phyloP scores from a whole-genome alignment of 1,140 invertebrate species.

The Neoseiulus cucumeris region DNA sequence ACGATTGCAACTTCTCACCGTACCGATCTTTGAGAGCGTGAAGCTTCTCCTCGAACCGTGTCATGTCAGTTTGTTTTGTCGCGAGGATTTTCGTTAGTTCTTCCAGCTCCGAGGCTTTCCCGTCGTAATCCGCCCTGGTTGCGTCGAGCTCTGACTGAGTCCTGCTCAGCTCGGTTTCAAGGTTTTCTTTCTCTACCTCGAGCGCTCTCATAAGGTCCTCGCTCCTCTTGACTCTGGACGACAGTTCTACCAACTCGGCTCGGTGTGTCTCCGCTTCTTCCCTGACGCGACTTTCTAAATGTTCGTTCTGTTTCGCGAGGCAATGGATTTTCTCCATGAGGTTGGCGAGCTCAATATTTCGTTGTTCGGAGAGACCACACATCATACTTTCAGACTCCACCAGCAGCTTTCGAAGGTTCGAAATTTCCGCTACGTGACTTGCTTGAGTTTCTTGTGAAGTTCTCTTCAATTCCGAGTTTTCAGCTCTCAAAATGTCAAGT shows the following conservation, averaged over 20 bases:
- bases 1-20: not conserved
- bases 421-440: not conserved
- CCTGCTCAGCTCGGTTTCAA: not conserved
- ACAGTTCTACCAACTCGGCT: not conserved
- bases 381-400: conserved; percentile 4
- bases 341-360: not conserved
- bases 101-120: not conserved
- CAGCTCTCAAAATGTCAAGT: too few relatives aligned
- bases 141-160: not conserved
- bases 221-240: not conserved
- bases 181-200: not conserved
- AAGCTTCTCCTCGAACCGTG: conserved; percentile 1
- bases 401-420: not conserved
- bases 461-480: too few relatives aligned
- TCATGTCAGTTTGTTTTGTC: not conserved
- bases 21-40: not conserved
- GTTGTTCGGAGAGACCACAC: conserved; percentile 5
- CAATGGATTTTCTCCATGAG: not conserved
- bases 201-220: not conserved
- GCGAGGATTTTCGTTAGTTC: not conserved
- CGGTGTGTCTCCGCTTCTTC: not conserved
- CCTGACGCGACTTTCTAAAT: not conserved
- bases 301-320: not conserved
- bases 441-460: too few relatives aligned
- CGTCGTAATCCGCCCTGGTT: not conserved